Evolutionary conservation across 2,888 invertebrate species (phyloP), one percentile per base, ranked within the genome.

Genomic region (Argyresthia albistria): DNA sequence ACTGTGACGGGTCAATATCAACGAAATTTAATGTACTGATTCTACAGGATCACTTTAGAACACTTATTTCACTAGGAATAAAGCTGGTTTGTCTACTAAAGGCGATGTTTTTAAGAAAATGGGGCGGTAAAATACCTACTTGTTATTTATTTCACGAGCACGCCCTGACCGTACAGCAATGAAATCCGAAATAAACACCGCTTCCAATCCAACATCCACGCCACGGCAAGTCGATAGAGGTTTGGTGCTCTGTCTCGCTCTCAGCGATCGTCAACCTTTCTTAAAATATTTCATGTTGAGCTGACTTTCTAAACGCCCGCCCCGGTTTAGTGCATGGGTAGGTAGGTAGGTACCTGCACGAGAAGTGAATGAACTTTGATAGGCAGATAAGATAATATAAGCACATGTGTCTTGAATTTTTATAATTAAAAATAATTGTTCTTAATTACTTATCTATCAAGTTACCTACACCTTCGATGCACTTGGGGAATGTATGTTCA

Each of bases 141-240:
- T 78, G 59, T 71, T 69, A 62, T 57, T 56, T 60, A 60, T 58
- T 59, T 66, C 62, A 64, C 61, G 62, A 77, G 79, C 80, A 83
- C 82, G 80, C 83, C 80, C 80, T 76, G 61, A 67, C 68, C 62
- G 68, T 67, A 60, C 64, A 58, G 66, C 67, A 69, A 69, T 63
- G 66, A 69, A 75, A 69, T 81, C 78, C 70, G 77, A 81, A 81
- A 81, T 81, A 80, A 73, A 67, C 67, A 68, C 70, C 61, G 56
- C 60, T 45, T n/a, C 6, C 43, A 9, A 35, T 49, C 37, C 6
- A 36, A 12, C 9, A 15, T 8, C 9, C 15, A 47, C 49, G 36
- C 10, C 39, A n/a, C n/a, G n/a, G 42, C 70, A 68, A 70, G 70
- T 69, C 72, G 76, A 73, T 65, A 69, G 74, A 67, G 64, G 37